These are phyloP conservation scores for Enteromius treurensis DNA, from an alignment of 2,797 vertebrate species.

Conservation along the genomic window DNA sequence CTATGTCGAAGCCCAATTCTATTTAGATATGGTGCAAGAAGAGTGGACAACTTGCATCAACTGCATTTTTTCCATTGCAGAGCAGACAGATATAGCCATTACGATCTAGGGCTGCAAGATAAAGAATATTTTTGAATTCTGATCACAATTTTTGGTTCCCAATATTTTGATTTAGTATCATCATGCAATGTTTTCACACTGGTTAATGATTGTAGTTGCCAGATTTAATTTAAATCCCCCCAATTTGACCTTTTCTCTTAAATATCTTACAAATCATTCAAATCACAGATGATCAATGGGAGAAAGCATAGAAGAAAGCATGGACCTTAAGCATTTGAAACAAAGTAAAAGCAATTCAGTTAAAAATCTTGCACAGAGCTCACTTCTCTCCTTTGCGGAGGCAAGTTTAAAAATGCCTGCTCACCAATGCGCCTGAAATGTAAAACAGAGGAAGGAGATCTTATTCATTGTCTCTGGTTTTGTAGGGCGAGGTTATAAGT, in stretches of 20 bases:
- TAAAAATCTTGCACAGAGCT: conserved; percentile 16
- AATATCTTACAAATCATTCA: not conserved
- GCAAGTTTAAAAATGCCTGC: not conserved
- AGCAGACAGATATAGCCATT: not conserved
- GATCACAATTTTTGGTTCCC: not conserved
- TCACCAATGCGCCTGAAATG: too few relatives aligned
- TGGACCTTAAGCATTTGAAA: not conserved
- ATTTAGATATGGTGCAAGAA: not conserved
- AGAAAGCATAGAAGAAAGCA: not conserved
- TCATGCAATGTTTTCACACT: not conserved
- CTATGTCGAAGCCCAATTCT: not conserved
- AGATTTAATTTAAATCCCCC: not conserved
- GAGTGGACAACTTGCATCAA: not conserved
- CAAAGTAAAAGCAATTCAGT: conserved; percentile 27
- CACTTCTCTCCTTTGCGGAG: conserved; percentile 19
- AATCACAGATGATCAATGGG: conserved; percentile 17
- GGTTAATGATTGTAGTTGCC: not conserved
- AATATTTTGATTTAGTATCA: not conserved
- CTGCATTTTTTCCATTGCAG: not conserved
- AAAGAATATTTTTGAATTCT: not conserved
- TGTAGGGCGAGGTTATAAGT: too few relatives aligned
- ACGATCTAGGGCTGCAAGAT: not conserved
- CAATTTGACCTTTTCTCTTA: not conserved
- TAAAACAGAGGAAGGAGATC: too few relatives aligned
- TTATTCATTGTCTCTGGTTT: too few relatives aligned